Conservation (phyloP, 2,113 vertebrate species). For the Spea bombifrons region DNA sequence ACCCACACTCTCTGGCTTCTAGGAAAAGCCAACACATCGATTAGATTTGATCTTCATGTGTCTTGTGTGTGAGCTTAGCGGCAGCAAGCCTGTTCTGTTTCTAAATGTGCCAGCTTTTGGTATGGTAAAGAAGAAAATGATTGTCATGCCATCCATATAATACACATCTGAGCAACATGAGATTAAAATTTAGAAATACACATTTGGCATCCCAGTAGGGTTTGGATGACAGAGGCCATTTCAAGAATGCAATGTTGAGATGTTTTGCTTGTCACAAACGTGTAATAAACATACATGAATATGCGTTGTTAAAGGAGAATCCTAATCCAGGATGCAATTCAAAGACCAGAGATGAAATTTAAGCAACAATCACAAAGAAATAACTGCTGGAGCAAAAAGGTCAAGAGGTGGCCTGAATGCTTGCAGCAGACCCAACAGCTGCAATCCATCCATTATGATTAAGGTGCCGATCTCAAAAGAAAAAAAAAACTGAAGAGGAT, state of each 20-base stretch:
- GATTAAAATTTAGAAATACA: too few species aligned
- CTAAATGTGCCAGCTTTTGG: too few species aligned
- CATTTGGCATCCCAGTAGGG: too few species aligned
- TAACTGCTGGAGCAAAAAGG: conserved; percentile 14
- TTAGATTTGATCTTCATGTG: conserved; percentile 6
- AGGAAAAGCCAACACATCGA: background rate
- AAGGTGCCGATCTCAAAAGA: background rate
- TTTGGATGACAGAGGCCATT: too few species aligned
- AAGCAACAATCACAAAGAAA: background rate
- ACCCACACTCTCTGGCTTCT: background rate
- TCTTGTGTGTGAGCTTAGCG: background rate
- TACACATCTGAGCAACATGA: too few species aligned
- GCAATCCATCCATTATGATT: conserved; percentile 13
- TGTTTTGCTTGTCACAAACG: too few species aligned
- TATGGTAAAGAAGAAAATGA: too few species aligned
- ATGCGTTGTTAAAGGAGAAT: background rate
- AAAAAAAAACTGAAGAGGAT: background rate
- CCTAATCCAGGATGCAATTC: background rate
- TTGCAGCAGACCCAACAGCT: conserved; percentile 18
- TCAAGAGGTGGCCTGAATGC: conserved; percentile 31
- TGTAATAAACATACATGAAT: too few species aligned
- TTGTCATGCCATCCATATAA: too few species aligned
- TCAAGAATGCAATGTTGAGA: too few species aligned
- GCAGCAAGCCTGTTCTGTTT: background rate
- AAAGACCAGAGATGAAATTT: background rate